Evolutionary conservation across 1,140 invertebrate species (phyloP).

Genomic region (Bombus fervidus): DNA sequence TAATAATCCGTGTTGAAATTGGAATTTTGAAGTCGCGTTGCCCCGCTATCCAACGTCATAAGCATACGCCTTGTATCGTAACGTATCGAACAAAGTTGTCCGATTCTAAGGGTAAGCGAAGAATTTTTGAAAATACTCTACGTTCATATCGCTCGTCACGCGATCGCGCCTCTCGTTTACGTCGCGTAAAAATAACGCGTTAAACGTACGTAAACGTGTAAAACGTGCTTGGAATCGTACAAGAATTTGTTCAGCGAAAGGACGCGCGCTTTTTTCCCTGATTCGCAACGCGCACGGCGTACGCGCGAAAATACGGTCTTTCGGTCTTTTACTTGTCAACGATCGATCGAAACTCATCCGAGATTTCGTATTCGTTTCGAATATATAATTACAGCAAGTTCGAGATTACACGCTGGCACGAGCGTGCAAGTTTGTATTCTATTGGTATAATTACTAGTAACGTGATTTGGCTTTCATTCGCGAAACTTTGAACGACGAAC

Average conservation of each 20-base stretch:
- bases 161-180: neutral
- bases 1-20: neutral
- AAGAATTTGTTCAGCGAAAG: neutral
- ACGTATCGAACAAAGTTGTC: neutral
- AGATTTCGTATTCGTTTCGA: neutral
- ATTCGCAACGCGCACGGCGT: too few relatives aligned
- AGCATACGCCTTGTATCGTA: too few relatives aligned
- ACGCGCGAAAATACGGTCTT: too few relatives aligned
- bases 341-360: neutral
- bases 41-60: accelerated
- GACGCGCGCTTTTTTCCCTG: neutral
- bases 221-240: neutral
- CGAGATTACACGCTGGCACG: neutral
- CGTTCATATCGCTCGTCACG: neutral
- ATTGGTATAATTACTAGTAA: neutral
- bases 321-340: neutral
- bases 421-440: neutral
- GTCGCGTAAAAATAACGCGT: neutral
- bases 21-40: neutral
- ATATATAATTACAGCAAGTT: neutral
- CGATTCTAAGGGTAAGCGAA: neutral
- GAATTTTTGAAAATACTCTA: neutral
- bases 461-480: neutral
- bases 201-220: neutral
- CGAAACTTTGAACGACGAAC: neutral